Evolutionary conservation across 2,113 vertebrate species (phyloP), one percentile per base, ranked within the genome.

Genomic region (Larimichthys polyactis): DNA sequence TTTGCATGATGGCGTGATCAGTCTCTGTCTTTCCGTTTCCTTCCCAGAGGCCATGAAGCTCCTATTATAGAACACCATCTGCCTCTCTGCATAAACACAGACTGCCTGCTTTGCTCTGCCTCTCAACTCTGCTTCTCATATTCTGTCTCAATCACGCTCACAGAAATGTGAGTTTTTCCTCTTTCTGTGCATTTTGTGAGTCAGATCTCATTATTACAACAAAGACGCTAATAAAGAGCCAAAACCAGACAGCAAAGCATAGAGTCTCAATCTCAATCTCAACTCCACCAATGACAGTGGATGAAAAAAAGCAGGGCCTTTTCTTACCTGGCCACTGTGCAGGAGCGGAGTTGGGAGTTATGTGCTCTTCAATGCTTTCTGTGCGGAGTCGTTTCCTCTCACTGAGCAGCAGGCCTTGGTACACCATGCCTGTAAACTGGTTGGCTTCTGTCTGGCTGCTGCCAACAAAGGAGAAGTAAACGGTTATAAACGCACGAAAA

Each of bases 381-480:
- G 98, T 99, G 71, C 98, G 96, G 1, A 99, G 94, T 54, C 98
- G 94, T 64, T 97, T 96, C n/a, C 98, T 95, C 62, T 99, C 98
- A 22, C 98, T 99, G 74, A 99, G 92, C 70, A 99, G 91, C 86
- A 99, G 95, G 19, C 98, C 98, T 94, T 99, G 98, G 87, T 99
- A 99, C 80, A 98, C 97, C 97, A 99, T 99, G 82, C 97, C 98
- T 36, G 97, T 99, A 82, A 98, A 97, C 94, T 99, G 97, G 94
- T 96, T 99, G 20, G 97, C 94, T 88, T 98, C 98, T 5, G 97
- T 89, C 83, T 99, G 98, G 94, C 95, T 97, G 93, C 96, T 96
- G 87, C 29, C 48, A 77, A 52, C 10, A 78, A 75, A 16, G 80
- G 36, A 71, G 43, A 73, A 44, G 15, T 12, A 67, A 59, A 46